Base-by-base conservation (phyloP, 2,888 invertebrate genomes). In the Eupithecia pulchellata region DNA sequence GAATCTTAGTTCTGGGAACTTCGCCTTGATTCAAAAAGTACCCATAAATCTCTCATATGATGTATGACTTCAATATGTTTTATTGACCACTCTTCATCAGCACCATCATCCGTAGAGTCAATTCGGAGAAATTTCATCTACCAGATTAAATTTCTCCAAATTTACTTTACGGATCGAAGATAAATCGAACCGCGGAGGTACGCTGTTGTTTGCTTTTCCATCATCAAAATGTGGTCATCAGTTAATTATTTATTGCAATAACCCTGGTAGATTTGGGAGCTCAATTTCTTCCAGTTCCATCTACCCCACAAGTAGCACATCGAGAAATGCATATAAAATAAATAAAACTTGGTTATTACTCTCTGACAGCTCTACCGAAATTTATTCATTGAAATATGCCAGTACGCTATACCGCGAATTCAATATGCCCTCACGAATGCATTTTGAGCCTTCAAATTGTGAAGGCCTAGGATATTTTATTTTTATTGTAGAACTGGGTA, bases 321-420 rank as follows among this genome's bases (percentile, higher is more conserved):
- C 57, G 6, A 6, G n/a, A 30, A 60, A 11, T 32, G 32, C n/a
- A 32, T 30, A n/a, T n/a, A 29, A 32, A n/a, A 60, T 29, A 57
- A 20, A 60, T 29, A 60, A 20, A 32, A 13, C 20, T n/a, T n/a
- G 58, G n/a, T 30, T 57, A 57, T 57, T 57, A 30, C 36, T 62
- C n/a, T 29, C 63, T 29, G 63, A 42, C 27, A 58, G 58, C 65
- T 66, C 42, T 61, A 34, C 65, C 14, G 63, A 76, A 77, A 77
- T 75, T 75, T 76, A 77, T 77, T 77, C 75, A 77, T 77, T 70
- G 76, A 76, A 77, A 76, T 74, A 70, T 64, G 64, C 30, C 57
- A 57, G 4, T 1, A 66, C 68, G 66, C 69, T 69, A 62, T 72
- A 69, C 68, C 66, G 6, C 42, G 42, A 64, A 57, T 62, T 60